Evolutionary conservation across 1,140 invertebrate genomes (phyloP), one percentile per base, ranked within the genome.

Genomic region (Drosophila azteca): DNA sequence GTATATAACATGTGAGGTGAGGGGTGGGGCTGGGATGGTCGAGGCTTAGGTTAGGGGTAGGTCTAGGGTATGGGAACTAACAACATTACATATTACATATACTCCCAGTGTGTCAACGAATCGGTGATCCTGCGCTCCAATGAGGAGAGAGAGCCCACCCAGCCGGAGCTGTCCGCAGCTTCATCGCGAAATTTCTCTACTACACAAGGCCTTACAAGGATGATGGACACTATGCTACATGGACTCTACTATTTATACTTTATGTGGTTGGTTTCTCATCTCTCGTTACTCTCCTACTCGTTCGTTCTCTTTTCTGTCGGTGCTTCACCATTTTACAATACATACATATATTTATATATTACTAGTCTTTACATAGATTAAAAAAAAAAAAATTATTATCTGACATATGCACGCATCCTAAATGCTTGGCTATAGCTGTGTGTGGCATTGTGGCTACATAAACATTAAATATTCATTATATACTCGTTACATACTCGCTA

Each of bases 161-260:
- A 57, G 50, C 48, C 69, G 41, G 55, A 64, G 35, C 26, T 9
- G 44, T 17, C 26, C 26, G 17, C 22, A 35, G 43, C 50, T 55
- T 29, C 41, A 3, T 64, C 2, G 24, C 17, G 15, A 29, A 57
- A 62, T 67, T 61, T 75, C 44, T 59, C 62, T 64, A 77, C 74
- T 73, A 68, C 62, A 73, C 57, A 71, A 58, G 61, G 64, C 68
- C 31, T 31, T 73, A 77, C 31, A 71, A 68, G 54, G 50, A 63
- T 54, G 68, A 46, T 77, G 54, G 61, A 75, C 65, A 69, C 77
- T 78, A 79, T 39, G 64, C 77, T 79, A 79, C 59, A 74, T 79
- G 77, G 58, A 69, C 77, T 57, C 54, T 82, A 74, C 71, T 67
- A 81, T 82, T 68, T 81, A 81, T 81, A 82, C 73, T 73, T 81